Percentiles rank a stretch among this genome's conserved stretches.
These are phyloP conservation scores for Acanthurus lineatus DNA, from an alignment of 2,797 vertebrate species.

Conservation along the genomic window DNA sequence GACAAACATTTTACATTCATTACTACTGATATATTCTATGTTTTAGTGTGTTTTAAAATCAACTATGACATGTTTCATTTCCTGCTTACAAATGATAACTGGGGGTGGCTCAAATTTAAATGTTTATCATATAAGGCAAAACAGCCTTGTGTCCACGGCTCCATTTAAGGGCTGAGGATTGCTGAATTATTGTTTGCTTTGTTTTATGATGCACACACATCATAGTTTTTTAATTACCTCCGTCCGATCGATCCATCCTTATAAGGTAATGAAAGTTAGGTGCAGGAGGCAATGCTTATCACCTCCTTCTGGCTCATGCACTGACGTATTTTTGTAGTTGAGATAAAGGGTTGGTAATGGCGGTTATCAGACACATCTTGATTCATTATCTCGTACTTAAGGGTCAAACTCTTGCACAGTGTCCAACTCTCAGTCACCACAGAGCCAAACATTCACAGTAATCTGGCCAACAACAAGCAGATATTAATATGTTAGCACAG, in stretches of 20 bases:
- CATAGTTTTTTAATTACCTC: neutral
- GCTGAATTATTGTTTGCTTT: neutral
- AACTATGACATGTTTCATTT: neutral
- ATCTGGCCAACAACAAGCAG: neutral
- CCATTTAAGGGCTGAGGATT: neutral
- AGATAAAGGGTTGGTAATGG: neutral
- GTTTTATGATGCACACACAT: neutral
- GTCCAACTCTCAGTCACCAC: neutral
- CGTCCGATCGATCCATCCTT: neutral
- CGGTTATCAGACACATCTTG: slow-evolving; percentile 6
- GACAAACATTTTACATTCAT: too few species aligned
- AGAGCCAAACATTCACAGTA: neutral
- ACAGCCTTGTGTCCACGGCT: neutral
- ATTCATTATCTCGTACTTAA: slow-evolving; percentile 3
- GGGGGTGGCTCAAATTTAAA: too few species aligned
- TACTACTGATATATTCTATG: too few species aligned
- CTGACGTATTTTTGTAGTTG: neutral
- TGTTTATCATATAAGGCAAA: neutral
- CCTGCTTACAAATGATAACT: neutral
- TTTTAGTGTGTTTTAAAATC: neutral
- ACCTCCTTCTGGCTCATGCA: neutral
- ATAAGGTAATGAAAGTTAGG: neutral
- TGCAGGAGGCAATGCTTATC: too few species aligned
- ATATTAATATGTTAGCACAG: neutral
- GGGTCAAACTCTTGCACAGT: neutral